A percentile compares a stretch with the other conserved stretches of the same genome.
phyloP scores from a whole-genome alignment of 2,113 vertebrate species.

The Sakesphorus luctuosus region DNA sequence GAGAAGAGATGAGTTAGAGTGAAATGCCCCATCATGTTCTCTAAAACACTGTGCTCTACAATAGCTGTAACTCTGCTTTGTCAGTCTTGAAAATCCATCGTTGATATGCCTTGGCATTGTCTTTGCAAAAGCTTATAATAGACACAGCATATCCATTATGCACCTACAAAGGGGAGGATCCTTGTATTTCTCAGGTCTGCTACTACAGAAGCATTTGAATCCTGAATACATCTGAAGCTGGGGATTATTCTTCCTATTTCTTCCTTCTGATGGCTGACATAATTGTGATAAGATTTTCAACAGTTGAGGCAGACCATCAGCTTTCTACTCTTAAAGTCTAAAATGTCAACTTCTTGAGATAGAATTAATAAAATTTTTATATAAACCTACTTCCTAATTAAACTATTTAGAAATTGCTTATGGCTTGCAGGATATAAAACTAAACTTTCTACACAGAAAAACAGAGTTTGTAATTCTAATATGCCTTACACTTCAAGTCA shows the following conservation, averaged over 20 bases:
- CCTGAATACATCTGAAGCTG: background rate
- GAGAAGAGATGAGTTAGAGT: background rate
- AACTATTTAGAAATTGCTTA: background rate
- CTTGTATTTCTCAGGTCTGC: background rate
- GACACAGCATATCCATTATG: background rate
- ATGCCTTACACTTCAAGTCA: background rate
- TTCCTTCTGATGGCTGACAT: background rate
- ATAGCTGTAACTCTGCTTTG: background rate
- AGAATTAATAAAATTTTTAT: background rate
- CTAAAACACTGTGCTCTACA: background rate
- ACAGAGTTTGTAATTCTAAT: constrained; percentile 7
- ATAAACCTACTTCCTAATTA: background rate
- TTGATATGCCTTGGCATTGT: background rate
- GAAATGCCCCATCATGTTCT: background rate
- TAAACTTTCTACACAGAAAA: background rate
- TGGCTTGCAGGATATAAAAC: background rate
- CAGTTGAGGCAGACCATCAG: background rate
- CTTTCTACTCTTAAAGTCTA: background rate
- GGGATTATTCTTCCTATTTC: background rate
- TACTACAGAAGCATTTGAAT: background rate
- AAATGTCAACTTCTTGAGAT: background rate
- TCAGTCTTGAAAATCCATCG: background rate
- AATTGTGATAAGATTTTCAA: background rate
- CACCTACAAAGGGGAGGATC: background rate
- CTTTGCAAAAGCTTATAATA: background rate